Conservation (phyloP, 2,888 invertebrate species). For the Artemia sinica region DNA sequence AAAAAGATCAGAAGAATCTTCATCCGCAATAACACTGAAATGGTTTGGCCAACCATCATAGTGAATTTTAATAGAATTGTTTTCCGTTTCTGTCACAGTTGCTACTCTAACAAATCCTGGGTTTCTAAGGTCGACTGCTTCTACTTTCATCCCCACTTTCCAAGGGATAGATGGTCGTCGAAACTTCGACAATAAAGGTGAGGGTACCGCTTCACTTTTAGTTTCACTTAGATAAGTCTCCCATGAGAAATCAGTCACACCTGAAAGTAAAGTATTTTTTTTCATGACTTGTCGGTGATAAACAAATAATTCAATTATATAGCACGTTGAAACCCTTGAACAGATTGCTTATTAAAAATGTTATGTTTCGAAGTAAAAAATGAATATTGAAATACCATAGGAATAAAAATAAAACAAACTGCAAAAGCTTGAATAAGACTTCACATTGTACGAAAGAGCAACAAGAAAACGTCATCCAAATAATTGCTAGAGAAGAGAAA, state of each 20-base stretch:
- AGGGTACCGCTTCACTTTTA: conserved; percentile 54
- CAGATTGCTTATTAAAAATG: too few species aligned
- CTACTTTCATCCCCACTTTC: conserved; percentile 65
- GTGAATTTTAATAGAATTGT: conserved; percentile 48
- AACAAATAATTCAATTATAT: too few species aligned
- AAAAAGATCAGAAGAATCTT: conserved; percentile 74
- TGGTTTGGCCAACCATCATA: conserved; percentile 77
- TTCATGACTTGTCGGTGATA: conserved; percentile 36
- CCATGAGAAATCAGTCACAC: conserved; percentile 51
- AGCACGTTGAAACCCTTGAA: too few species aligned
- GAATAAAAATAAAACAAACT: too few species aligned
- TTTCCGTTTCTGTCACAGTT: conserved; percentile 54
- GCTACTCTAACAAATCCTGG: conserved; percentile 71
- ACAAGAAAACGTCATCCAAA: too few species aligned
- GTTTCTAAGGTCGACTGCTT: conserved; percentile 54
- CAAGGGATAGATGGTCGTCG: conserved; percentile 59
- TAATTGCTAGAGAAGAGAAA: too few species aligned
- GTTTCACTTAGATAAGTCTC: conserved; percentile 59
- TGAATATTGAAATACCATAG: too few species aligned
- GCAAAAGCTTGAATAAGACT: too few species aligned
- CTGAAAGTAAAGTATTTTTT: too few species aligned
- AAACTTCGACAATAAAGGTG: conserved; percentile 51
- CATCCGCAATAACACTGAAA: conserved; percentile 73
- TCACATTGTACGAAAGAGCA: too few species aligned
- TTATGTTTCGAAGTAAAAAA: too few species aligned